These are phyloP conservation scores for Colletes latitarsis DNA, from an alignment of 1,140 invertebrate species.

Conservation along the genomic window DNA sequence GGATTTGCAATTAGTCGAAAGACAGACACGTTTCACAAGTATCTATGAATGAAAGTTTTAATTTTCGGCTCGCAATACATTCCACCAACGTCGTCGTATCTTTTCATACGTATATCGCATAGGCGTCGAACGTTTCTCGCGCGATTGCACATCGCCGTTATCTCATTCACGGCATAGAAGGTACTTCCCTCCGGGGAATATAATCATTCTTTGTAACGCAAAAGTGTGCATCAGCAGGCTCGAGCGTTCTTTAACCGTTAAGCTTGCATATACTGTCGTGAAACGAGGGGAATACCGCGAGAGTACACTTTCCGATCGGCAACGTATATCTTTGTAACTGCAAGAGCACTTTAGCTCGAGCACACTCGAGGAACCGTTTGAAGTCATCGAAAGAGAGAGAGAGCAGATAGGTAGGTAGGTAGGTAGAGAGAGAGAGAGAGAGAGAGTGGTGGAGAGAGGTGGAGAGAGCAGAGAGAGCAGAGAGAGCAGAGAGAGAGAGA, in stretches of 20 bases:
- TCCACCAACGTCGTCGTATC: too few relatives aligned
- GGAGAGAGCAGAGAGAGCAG: constrained; percentile 7
- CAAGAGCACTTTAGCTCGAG: constrained; percentile 60
- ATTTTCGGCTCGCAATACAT: neutral
- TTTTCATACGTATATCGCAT: neutral
- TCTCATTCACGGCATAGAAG: constrained; percentile 6
- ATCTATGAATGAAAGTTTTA: too few relatives aligned
- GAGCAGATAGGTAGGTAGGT: neutral
- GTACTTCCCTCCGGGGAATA: constrained; percentile 17
- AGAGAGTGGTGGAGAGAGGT: too few relatives aligned
- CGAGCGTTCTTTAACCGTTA: constrained; percentile 27
- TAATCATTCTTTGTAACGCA: constrained; percentile 59
- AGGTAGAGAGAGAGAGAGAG: neutral
- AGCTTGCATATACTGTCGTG: constrained; percentile 7
- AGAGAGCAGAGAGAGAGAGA: constrained; percentile 28
- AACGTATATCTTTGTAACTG: constrained; percentile 61
- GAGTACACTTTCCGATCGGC: constrained; percentile 50
- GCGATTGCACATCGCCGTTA: constrained; percentile 23
- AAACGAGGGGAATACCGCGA: constrained; percentile 26
- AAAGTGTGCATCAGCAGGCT: constrained; percentile 48
- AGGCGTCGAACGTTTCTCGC: constrained; percentile 29
- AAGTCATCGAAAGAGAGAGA: constrained; percentile 57
- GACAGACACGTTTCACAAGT: too few relatives aligned
- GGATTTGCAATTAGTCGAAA: too few relatives aligned
- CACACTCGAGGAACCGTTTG: constrained; percentile 56